Percentiles rank a stretch among this genome's conserved stretches.
Conservation (phyloP, 1,140 invertebrate genomes). For the Scaptodrosophila lebanonensis region DNA sequence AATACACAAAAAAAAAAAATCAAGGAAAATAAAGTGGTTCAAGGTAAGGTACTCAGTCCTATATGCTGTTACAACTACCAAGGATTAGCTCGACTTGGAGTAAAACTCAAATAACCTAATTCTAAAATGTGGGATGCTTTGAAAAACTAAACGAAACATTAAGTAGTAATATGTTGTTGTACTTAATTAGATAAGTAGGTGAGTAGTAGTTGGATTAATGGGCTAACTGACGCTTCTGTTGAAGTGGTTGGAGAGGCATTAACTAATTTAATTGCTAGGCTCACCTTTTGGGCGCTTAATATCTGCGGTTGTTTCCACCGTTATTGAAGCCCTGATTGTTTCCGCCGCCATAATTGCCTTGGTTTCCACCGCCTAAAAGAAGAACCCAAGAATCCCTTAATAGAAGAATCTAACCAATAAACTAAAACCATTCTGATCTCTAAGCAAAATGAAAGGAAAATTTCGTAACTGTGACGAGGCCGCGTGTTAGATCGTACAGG, state of each 20-base stretch:
- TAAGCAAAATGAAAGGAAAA: background rate
- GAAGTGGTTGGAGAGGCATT: slow-evolving; percentile 32
- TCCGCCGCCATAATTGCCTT: slow-evolving; percentile 79
- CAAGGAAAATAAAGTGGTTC: no score
- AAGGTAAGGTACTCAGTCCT: no score
- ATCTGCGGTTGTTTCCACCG: slow-evolving; percentile 78
- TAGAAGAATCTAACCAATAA: slow-evolving; percentile 8
- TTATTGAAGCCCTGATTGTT: slow-evolving; percentile 77
- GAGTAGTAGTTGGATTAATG: slow-evolving; percentile 28
- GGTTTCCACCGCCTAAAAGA: slow-evolving; percentile 66
- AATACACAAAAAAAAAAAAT: background rate
- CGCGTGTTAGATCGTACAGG: slow-evolving; percentile 18
- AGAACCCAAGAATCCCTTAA: slow-evolving; percentile 30
- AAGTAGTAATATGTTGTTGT: slow-evolving; percentile 22
- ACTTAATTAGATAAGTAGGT: slow-evolving; percentile 13
- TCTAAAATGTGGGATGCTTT: no score
- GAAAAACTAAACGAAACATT: slow-evolving; percentile 11
- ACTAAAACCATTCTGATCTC: background rate
- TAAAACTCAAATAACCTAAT: no score
- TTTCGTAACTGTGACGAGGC: slow-evolving; percentile 18
- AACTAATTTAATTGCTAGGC: slow-evolving; percentile 42
- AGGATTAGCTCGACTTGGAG: no score
- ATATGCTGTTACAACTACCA: no score
- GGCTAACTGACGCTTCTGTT: slow-evolving; percentile 5
- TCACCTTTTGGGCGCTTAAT: slow-evolving; percentile 60